A percentile compares a stretch with the other conserved stretches of the same genome.
Evolutionary conservation across 2,797 vertebrate species (phyloP).

Genomic region (Semotilus atromaculatus): DNA sequence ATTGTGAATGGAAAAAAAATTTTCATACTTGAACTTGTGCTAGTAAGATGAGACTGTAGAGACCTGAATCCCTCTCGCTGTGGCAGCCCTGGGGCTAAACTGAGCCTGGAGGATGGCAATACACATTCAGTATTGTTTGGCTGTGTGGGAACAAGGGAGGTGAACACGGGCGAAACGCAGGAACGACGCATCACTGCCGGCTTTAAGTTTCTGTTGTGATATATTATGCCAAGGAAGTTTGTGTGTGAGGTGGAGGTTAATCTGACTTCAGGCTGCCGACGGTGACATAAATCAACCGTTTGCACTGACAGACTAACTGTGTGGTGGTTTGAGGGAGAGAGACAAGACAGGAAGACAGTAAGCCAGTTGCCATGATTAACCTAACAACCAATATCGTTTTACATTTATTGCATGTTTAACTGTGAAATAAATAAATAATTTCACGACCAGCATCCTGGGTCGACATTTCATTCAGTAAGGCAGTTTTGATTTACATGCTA

Average conservation of each 20-base stretch:
- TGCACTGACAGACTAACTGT: constrained; percentile 36
- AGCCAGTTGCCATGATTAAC: not conserved
- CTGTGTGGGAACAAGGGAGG: not conserved
- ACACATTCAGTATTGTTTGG: constrained; percentile 16
- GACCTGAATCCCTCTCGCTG: not conserved
- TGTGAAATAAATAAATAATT: too few relatives aligned
- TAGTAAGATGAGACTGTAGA: constrained; percentile 6
- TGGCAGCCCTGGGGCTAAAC: constrained; percentile 22
- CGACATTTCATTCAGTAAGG: too few relatives aligned
- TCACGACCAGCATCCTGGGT: too few relatives aligned
- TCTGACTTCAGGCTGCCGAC: constrained; percentile 33
- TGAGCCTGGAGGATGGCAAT: not conserved
- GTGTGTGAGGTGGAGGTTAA: constrained; percentile 36
- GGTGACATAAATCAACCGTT: constrained; percentile 51
- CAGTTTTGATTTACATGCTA: too few relatives aligned
- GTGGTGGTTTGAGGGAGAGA: constrained; percentile 29
- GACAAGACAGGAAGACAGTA: not conserved
- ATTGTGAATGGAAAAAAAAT: not conserved
- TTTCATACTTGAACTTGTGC: not conserved
- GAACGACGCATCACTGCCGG: not conserved
- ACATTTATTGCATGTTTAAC: not conserved
- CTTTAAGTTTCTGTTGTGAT: constrained; percentile 21
- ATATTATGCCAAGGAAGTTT: constrained; percentile 36
- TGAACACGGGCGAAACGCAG: not conserved
- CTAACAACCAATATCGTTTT: not conserved